phyloP scores from a whole-genome alignment of 2,888 invertebrate species.

The Penaeus monodon region DNA sequence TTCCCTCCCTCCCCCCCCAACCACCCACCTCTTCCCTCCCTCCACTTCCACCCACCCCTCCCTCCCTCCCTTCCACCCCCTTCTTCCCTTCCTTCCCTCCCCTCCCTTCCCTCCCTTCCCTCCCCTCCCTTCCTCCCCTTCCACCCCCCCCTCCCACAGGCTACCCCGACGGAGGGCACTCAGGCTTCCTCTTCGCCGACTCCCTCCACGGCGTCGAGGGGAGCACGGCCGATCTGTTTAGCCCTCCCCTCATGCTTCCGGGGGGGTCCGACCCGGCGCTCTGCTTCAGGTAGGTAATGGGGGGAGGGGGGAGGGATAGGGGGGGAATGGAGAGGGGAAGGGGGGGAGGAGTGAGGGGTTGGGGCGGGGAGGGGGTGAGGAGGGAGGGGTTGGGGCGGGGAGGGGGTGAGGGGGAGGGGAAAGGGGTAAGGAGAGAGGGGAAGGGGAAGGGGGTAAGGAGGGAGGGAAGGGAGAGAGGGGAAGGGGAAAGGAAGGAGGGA shows the following conservation, averaged over 20 bases:
- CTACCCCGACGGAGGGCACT: conserved; percentile 29
- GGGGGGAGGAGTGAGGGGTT: too few relatives aligned
- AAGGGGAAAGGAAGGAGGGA: too few relatives aligned
- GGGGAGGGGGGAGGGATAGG: background rate
- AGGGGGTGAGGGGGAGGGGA: too few relatives aligned
- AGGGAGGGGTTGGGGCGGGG: too few relatives aligned
- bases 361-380: too few relatives aligned
- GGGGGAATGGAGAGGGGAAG: too few relatives aligned
- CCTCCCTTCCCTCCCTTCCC: background rate
- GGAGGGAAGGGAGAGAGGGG: too few relatives aligned
- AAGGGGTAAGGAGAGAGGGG: too few relatives aligned
- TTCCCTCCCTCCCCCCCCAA: background rate
- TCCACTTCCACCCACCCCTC: too few relatives aligned
- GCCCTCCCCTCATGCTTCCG: conserved; percentile 46
- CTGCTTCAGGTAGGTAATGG: conserved; percentile 39
- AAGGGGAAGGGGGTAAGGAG: too few relatives aligned
- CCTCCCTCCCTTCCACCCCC: background rate
- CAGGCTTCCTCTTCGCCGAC: conserved; percentile 60
- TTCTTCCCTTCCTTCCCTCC: background rate
- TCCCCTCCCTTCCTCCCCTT: background rate
- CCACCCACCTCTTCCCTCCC: background rate
- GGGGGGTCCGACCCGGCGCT: conserved; percentile 7
- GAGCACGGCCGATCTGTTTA: conserved; percentile 52
- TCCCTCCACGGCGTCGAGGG: conserved; percentile 56
- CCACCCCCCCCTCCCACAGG: background rate